phyloP scores from a whole-genome alignment of 2,797 vertebrate genomes.

The Uromys caudimaculatus region DNA sequence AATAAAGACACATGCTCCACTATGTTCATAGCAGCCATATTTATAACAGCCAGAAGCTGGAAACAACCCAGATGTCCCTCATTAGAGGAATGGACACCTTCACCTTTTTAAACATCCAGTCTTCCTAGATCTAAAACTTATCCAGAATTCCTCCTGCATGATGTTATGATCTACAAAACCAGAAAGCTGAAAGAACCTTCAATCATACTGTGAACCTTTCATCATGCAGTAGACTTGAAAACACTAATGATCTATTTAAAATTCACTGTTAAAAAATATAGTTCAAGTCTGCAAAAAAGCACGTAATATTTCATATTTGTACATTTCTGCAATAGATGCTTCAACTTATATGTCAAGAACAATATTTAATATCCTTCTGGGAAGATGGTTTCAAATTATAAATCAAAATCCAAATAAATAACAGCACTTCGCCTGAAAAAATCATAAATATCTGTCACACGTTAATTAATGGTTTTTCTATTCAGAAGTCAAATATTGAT shows the following conservation, averaged over 20 bases:
- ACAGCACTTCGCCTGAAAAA: conserved; percentile 66
- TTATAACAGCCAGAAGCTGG: too few relatives aligned
- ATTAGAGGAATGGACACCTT: too few relatives aligned
- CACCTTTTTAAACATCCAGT: neutral
- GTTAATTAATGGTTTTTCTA: conserved; percentile 65
- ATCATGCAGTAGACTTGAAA: conserved; percentile 47
- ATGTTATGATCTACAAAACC: conserved; percentile 31
- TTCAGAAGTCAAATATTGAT: conserved; percentile 68
- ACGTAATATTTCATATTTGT: conserved; percentile 74
- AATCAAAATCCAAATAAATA: conserved; percentile 76
- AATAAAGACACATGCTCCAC: too few relatives aligned
- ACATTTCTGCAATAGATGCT: conserved; percentile 67
- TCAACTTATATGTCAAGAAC: conserved; percentile 69
- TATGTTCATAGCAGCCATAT: too few relatives aligned
- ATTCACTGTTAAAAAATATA: conserved; percentile 71
- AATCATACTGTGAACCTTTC: conserved; percentile 61
- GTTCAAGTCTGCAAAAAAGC: conserved; percentile 78
- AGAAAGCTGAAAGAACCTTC: conserved; percentile 50
- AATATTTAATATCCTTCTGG: conserved; percentile 79
- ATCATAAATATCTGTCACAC: conserved; percentile 70
- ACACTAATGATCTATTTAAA: conserved; percentile 74
- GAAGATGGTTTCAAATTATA: conserved; percentile 77
- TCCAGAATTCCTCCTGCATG: neutral
- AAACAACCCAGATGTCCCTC: too few relatives aligned
- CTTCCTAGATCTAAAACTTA: neutral